Percentiles rank a stretch among this genome's conserved stretches.
These are phyloP conservation scores for Notothenia coriiceps DNA, from an alignment of 2,113 vertebrate genomes.

Conservation along the genomic window DNA sequence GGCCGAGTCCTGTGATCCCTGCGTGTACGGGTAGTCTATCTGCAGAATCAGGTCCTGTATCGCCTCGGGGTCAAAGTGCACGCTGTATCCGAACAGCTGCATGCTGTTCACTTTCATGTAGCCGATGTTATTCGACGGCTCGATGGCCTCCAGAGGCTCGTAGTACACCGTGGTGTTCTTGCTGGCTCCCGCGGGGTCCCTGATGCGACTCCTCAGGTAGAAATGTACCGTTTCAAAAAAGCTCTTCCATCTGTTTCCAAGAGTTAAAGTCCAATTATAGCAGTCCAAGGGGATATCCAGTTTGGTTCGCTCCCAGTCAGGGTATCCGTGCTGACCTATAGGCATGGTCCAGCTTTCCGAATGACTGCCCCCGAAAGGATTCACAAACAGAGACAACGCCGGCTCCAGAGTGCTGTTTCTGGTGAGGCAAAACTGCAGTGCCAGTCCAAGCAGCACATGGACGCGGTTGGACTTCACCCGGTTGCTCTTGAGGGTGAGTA, in stretches of 20 bases:
- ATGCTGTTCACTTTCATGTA: conserved; percentile 98
- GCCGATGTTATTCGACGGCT: conserved; percentile 90
- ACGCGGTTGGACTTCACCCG: conserved; percentile 94
- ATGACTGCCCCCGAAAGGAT: conserved; percentile 97
- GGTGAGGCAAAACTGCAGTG: conserved; percentile 95
- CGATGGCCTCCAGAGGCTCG: conserved; percentile 88
- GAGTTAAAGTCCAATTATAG: conserved; percentile 95
- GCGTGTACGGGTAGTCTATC: conserved; percentile 96
- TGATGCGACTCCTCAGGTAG: conserved; percentile 94
- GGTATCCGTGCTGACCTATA: conserved; percentile 90
- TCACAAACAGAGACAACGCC: conserved; percentile 94
- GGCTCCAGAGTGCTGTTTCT: conserved; percentile 97
- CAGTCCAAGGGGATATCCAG: conserved; percentile 92
- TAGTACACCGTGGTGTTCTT: conserved; percentile 88
- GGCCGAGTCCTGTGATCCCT: conserved; percentile 96
- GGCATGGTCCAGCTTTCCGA: conserved; percentile 99
- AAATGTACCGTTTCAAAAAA: conserved; percentile 99
- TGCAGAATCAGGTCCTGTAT: conserved; percentile 98
- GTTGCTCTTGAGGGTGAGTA: conserved; percentile 97
- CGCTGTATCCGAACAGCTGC: conserved; percentile 96
- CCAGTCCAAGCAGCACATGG: conserved; percentile 93
- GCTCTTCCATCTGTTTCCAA: conserved; percentile 98
- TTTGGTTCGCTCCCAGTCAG: conserved; percentile 95
- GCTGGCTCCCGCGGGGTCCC: conserved; percentile 75
- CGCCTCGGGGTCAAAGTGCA: conserved; percentile 96